Base-by-base conservation (phyloP, 2,888 invertebrate genomes). In the Heliconius hortense region DNA sequence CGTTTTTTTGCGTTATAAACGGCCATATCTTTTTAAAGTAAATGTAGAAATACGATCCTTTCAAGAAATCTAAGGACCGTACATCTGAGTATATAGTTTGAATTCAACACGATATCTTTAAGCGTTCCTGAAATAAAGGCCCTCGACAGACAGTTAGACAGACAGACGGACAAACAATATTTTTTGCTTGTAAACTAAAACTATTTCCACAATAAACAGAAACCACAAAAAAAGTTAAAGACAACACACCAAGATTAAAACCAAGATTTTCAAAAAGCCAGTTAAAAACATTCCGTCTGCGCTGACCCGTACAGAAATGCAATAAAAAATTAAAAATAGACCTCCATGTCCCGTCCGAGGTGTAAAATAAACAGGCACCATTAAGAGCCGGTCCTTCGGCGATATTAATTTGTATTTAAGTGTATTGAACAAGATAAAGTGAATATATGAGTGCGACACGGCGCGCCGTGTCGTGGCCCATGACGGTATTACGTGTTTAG, bases 331-430 rank as follows among this genome's bases (percentile, higher is more conserved):
- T 83, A 84, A 88, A 88, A 89, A 88, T 85, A 85, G 90, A 84
- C 85, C 81, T 80, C 80, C 88, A 80, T 90, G 93, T 91, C 88
- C 88, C 92, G 88, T 88, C 88, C 82, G 88, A 93, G 93, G 91
- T 93, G 93, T 93, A 90, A 93, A 93, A 93, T 93, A 94, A 93
- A 94, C 93, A 94, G 82, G 86, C 86, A 89, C 93, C 91, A 92
- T 94, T 92, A 93, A 90, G 92, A 85, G 82, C 88, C 88, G 89
- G 89, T 89, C 89, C 91, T 89, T 87, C 84, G 89, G 86, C 90
- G 93, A 93, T 93, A 94, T 94, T 94, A 94, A 94, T 94, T 94
- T 94, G 93, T 94, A 93, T 94, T 94, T 92, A 94, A 93, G 93
- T 93, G 93, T 93, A 93, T 90, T 92, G 91, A 89, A 93, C 93